phyloP scores from a whole-genome alignment of 2,113 vertebrate genomes.

The Callaeas wilsoni region DNA sequence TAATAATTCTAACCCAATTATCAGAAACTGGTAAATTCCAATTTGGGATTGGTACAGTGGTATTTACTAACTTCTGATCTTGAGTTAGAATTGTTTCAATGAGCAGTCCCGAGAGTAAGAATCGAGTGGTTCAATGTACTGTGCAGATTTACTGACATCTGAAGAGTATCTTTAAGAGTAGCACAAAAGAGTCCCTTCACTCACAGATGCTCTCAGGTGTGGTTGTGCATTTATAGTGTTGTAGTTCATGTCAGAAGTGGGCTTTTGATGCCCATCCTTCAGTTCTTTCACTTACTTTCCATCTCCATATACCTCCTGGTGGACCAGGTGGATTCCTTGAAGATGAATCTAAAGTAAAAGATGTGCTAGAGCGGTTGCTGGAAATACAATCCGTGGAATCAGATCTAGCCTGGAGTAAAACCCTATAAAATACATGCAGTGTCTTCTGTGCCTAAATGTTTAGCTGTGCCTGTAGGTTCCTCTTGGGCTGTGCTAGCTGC shows the following conservation, averaged over 20 bases:
- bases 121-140: neutral
- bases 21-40: neutral
- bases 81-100: neutral
- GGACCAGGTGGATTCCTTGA: neutral
- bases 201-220: neutral
- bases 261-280: neutral
- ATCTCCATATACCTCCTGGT: neutral
- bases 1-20: neutral
- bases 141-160: neutral
- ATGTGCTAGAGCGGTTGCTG: neutral
- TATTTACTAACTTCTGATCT: neutral
- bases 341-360: neutral
- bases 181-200: neutral
- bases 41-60: neutral
- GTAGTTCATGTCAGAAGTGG: neutral
- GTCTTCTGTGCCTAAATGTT: neutral
- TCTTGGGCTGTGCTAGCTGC: neutral
- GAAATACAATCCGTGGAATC: neutral
- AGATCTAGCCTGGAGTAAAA: neutral
- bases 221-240: neutral
- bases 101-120: neutral
- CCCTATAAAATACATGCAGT: neutral
- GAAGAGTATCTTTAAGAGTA: neutral
- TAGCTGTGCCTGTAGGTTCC: neutral
- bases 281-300: constrained; percentile 7